Evolutionary conservation across 2,888 invertebrate genomes (phyloP).

Genomic region (Muschampia plurimacula): DNA sequence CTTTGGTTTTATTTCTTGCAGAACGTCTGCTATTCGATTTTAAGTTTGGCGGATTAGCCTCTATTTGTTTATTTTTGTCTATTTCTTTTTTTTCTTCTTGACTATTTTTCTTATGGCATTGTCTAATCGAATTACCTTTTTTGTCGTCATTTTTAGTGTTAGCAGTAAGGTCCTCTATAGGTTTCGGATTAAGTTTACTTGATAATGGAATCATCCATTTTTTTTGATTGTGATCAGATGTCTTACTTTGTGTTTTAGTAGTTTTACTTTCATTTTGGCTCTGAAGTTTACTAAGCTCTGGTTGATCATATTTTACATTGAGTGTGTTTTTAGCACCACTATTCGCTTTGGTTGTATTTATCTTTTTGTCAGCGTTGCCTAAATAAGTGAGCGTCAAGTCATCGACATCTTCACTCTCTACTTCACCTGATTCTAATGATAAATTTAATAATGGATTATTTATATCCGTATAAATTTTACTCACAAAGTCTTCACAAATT

Average conservation of each 20-base stretch:
- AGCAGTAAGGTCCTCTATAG: not conserved
- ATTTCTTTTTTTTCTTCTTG: conserved; percentile 36
- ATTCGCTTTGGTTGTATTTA: not conserved
- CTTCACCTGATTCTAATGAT: conserved; percentile 61
- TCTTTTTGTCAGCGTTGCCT: not conserved
- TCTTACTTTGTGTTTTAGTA: conserved; percentile 29
- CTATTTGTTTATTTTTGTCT: conserved; percentile 46
- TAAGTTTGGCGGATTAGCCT: not conserved
- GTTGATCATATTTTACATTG: conserved; percentile 20
- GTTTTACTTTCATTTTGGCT: not conserved
- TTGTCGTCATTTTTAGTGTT: not conserved
- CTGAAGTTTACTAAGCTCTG: conserved; percentile 19
- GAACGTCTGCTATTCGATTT: not conserved
- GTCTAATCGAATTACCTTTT: not conserved
- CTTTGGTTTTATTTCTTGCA: not conserved
- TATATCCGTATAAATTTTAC: conserved; percentile 57
- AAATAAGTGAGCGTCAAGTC: not conserved
- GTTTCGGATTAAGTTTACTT: not conserved
- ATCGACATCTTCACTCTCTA: conserved; percentile 43
- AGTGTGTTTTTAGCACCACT: not conserved
- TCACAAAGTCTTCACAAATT: conserved; percentile 50
- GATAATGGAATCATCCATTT: conserved; percentile 7
- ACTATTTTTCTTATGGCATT: not conserved
- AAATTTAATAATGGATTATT: conserved; percentile 54
- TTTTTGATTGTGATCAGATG: conserved; percentile 11